Base-by-base conservation (phyloP, 2,888 invertebrate genomes). In the Dynastes tityus region DNA sequence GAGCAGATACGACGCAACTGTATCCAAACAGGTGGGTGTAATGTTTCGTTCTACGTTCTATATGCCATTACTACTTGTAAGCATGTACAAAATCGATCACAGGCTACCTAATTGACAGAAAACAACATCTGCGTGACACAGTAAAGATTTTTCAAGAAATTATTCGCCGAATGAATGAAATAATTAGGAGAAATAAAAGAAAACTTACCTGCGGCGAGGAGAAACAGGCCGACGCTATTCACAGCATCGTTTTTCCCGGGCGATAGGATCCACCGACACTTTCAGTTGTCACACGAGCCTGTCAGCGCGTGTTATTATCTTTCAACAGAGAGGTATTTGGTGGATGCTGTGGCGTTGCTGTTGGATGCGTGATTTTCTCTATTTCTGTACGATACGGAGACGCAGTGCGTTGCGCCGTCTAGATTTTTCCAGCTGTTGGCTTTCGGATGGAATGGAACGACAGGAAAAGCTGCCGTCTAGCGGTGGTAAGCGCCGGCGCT, bases 401-500 rank as follows among this genome's bases (percentile, higher is more conserved):
- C 71, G 45, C 8, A 37, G 32, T 45, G 45, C 11, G 45, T 45
- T 45, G 45, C 45, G 83, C 83, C 84, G 83, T 83, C 83, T 82
- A 80, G 81, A 82, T 80, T 83, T 82, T 83, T 82, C 82, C 81
- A 81, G 82, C 79, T 82, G 82, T 79, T 81, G 77, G 81, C 63
- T 73, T 78, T 81, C 82, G 78, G 63, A 61, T 55, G 73, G 73
- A 61, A 74, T 74, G 61, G 61, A 40, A 76, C 5, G 55, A 49
- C 45, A 74, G 61, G 73, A 63, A 51, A 74, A 74, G 61, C 61
- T 74, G 80, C 78, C 79, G 80, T 53, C 81, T 80, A 78, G 79
- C 82, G 83, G 82, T 82, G 83, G 76, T 77, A 27, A 78, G 84
- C 84, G 85, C 84, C 85, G 84, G 84, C 85, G 85, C 85, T 81